Conservation (phyloP, 2,888 invertebrate species). For the Temnothorax unifasciatus region DNA sequence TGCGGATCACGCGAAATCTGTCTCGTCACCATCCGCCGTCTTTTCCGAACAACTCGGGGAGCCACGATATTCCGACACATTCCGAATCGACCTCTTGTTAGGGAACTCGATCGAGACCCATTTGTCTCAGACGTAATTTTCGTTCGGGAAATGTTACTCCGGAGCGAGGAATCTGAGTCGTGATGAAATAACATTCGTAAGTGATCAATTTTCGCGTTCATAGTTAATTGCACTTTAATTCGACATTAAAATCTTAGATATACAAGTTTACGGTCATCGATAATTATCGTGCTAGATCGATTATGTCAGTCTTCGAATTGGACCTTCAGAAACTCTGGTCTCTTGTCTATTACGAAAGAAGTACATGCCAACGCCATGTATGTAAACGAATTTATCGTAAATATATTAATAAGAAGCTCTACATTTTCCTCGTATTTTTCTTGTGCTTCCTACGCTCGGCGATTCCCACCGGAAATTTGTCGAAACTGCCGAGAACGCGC, state of each 20-base stretch:
- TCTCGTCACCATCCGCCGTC: neutral
- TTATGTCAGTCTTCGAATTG: neutral
- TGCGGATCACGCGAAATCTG: constrained; percentile 16
- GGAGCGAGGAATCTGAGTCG: neutral
- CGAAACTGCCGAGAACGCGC: constrained; percentile 1
- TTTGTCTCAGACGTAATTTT: neutral
- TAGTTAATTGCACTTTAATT: neutral
- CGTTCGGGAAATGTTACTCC: neutral
- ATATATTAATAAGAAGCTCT: neutral
- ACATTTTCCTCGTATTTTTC: neutral
- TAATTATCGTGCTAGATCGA: neutral
- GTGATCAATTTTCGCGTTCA: neutral
- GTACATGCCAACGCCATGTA: no score
- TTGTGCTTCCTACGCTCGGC: neutral
- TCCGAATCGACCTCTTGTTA: neutral
- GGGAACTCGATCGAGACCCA: constrained; percentile 7
- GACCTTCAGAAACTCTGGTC: neutral
- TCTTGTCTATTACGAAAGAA: neutral
- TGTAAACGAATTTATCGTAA: neutral
- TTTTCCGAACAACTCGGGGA: constrained; percentile 2
- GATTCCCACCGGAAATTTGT: constrained; percentile 29
- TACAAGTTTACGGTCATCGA: no score
- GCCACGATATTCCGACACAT: neutral
- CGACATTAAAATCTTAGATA: neutral
- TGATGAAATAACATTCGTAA: neutral